phyloP scores from a whole-genome alignment of 2,888 invertebrate genomes.

The Caprella mutica region DNA sequence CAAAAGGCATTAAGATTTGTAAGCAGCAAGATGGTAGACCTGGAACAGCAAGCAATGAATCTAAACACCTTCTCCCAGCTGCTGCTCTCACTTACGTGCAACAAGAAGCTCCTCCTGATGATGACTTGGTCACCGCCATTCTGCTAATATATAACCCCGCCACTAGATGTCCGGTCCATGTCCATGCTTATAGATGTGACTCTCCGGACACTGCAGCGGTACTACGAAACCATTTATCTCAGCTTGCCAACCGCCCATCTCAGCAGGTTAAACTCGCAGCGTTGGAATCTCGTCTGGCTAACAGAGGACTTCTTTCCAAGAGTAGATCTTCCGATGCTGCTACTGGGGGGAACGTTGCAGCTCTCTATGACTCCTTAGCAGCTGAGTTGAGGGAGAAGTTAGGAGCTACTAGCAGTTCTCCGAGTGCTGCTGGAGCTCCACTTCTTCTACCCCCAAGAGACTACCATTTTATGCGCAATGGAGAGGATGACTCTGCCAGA shows the following conservation, averaged over 20 bases:
- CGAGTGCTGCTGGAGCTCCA: conserved; percentile 46
- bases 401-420: conserved; percentile 36
- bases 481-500: conserved; percentile 55
- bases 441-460: conserved; percentile 82
- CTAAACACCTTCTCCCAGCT: conserved; percentile 88
- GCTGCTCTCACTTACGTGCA: conserved; percentile 84
- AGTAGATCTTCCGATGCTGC: conserved; percentile 38
- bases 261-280: conserved; percentile 74
- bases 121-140: conserved; percentile 87
- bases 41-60: conserved; percentile 38
- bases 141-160: conserved; percentile 85
- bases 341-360: conserved; percentile 43
- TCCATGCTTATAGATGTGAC: conserved; percentile 72
- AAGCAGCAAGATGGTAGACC: conserved; percentile 53
- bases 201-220: conserved; percentile 83
- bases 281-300: conserved; percentile 54
- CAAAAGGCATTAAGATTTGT: conserved; percentile 86
- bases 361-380: conserved; percentile 78
- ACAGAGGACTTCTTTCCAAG: conserved; percentile 40
- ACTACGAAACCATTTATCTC: conserved; percentile 70
- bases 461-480: conserved; percentile 63
- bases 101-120: conserved; percentile 53
- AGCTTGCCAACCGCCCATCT: conserved; percentile 66
- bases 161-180: conserved; percentile 70
- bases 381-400: conserved; percentile 76